Conservation (phyloP, 2,797 vertebrate genomes). For the Spondyliosoma cantharus region DNA sequence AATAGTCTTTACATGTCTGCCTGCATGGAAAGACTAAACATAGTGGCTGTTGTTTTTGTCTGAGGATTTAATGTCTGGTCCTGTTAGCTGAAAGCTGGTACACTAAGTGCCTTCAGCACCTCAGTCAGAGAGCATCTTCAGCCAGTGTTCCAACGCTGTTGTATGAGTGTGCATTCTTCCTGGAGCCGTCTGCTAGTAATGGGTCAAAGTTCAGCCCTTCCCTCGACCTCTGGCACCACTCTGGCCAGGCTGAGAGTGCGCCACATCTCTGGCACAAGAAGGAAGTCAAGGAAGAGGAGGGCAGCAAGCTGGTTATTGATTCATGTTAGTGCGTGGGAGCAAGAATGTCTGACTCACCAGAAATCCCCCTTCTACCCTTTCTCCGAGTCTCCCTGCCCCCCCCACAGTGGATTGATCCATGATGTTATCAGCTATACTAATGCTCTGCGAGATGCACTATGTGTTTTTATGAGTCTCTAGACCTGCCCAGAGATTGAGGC, state of each 20-base stretch:
- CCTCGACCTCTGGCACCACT: constrained; percentile 72
- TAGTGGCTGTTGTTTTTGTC: constrained; percentile 45
- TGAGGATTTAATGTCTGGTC: constrained; percentile 57
- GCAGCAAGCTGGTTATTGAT: constrained; percentile 82
- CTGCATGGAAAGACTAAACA: constrained; percentile 39
- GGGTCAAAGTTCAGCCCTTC: constrained; percentile 74
- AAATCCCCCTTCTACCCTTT: constrained; percentile 67
- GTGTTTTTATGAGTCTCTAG: constrained; percentile 67
- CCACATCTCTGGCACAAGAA: constrained; percentile 66
- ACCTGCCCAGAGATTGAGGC: constrained; percentile 60
- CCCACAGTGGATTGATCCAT: constrained; percentile 63
- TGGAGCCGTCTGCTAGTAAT: constrained; percentile 64
- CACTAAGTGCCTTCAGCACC: constrained; percentile 69
- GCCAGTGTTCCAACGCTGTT: constrained; percentile 39
- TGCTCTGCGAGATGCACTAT: constrained; percentile 56
- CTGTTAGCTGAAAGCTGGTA: constrained; percentile 62
- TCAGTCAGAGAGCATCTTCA: constrained; percentile 56
- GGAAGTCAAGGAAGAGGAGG: constrained; percentile 70
- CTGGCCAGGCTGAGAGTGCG: constrained; percentile 63
- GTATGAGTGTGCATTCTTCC: constrained; percentile 48
- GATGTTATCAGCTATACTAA: constrained; percentile 74
- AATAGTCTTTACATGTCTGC: constrained; percentile 30
- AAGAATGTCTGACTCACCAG: constrained; percentile 85
- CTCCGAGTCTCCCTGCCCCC: constrained; percentile 31
- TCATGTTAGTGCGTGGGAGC: constrained; percentile 81